Percentiles rank a stretch among this genome's conserved stretches.
Conservation (phyloP, 2,797 vertebrate species). For the Crenuchus spilurus region DNA sequence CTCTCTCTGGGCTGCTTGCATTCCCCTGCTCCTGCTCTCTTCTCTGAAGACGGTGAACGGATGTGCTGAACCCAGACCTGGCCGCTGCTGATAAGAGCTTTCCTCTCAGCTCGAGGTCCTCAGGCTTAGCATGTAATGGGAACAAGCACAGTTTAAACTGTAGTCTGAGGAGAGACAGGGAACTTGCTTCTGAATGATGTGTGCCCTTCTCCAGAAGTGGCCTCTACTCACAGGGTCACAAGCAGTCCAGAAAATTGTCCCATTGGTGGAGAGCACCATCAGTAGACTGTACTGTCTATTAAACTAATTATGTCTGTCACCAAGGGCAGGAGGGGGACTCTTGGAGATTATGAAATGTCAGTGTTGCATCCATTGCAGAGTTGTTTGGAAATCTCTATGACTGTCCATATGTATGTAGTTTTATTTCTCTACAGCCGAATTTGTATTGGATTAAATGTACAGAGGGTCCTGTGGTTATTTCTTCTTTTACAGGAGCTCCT, state of each 20-base stretch:
- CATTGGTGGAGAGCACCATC: neutral
- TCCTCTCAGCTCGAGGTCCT: slow-evolving; percentile 68
- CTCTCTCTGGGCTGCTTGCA: slow-evolving; percentile 23
- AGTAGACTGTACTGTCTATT: slow-evolving; percentile 8
- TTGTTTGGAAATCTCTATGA: slow-evolving; percentile 36
- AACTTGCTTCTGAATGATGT: slow-evolving; percentile 21
- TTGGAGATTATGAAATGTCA: neutral
- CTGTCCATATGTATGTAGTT: too few relatives aligned
- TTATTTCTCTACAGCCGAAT: too few relatives aligned
- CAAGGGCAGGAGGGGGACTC: neutral
- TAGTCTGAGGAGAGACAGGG: slow-evolving; percentile 51
- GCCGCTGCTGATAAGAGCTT: slow-evolving; percentile 75
- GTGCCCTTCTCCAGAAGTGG: neutral
- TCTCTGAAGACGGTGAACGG: slow-evolving; percentile 60
- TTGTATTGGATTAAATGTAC: too few relatives aligned
- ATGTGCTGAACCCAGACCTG: slow-evolving; percentile 73
- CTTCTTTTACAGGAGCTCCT: too few relatives aligned
- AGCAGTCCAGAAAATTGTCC: neutral
- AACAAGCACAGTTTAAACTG: slow-evolving; percentile 53
- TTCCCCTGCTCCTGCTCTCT: slow-evolving; percentile 4
- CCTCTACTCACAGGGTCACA: neutral
- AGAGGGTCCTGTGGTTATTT: too few relatives aligned
- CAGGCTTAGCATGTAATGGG: slow-evolving; percentile 62
- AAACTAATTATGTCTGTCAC: neutral
- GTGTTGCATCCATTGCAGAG: neutral